Percentiles rank a stretch among this genome's conserved stretches.
Evolutionary conservation across 2,888 invertebrate species (phyloP).

Genomic region (Sinelater perroti): DNA sequence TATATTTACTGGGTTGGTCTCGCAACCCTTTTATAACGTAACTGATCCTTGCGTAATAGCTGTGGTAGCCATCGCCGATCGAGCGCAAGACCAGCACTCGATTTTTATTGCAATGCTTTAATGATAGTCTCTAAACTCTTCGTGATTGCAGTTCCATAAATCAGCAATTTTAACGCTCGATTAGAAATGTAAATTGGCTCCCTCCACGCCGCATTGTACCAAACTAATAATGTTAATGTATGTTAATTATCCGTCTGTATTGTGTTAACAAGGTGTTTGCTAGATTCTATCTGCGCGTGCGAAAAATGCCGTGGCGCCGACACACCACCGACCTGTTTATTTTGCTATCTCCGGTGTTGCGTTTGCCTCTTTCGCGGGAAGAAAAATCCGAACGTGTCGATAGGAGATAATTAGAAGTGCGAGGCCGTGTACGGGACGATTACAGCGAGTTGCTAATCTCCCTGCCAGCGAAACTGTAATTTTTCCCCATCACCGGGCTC

Average conservation of each 20-base stretch:
- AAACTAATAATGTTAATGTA: conserved; percentile 43
- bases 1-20: conserved; percentile 3
- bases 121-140: conserved; percentile 23
- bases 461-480: no score
- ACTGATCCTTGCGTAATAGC: neutral
- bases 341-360: conserved; percentile 23
- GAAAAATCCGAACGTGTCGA: conserved; percentile 31
- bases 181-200: conserved; percentile 31
- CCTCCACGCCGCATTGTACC: conserved; percentile 21
- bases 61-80: neutral
- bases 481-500: no score
- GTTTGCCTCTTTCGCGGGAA: conserved; percentile 27
- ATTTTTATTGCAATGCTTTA: conserved; percentile 12
- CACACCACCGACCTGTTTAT: conserved; percentile 29
- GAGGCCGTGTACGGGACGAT: conserved; percentile 18
- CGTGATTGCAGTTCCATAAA: conserved; percentile 21
- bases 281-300: conserved; percentile 39
- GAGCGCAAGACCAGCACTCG: neutral
- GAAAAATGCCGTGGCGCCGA: conserved; percentile 36
- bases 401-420: conserved; percentile 31
- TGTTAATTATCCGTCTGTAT: conserved; percentile 45
- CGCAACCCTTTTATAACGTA: neutral
- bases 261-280: conserved; percentile 45
- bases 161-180: conserved; percentile 27
- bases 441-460: conserved; percentile 26